Evolutionary conservation across 2,797 vertebrate genomes (phyloP).

Genomic region (Buphagus erythrorhynchus): DNA sequence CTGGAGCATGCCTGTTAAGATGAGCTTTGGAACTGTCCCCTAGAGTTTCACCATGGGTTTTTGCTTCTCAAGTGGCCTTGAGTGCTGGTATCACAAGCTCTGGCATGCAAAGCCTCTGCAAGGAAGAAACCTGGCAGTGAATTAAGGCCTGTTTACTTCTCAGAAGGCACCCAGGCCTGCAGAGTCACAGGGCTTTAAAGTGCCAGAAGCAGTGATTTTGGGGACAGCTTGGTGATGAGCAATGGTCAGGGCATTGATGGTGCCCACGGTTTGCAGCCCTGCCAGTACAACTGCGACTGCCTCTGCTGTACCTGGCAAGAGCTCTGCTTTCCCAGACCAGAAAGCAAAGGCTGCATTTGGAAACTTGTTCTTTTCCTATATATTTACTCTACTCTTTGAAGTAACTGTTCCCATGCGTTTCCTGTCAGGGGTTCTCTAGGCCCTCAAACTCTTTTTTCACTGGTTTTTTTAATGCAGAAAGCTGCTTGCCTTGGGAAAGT

Average conservation of each 20-base stretch:
- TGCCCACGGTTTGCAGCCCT: rapidly evolving
- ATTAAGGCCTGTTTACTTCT: not conserved
- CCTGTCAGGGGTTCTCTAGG: not conserved
- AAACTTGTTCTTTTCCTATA: not conserved
- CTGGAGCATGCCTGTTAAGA: not conserved
- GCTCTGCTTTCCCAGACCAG: not conserved
- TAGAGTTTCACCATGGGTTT: not conserved
- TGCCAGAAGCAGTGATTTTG: not conserved
- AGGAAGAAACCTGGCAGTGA: not conserved
- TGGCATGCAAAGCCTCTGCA: not conserved
- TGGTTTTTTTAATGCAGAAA: not conserved
- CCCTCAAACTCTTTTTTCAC: not conserved
- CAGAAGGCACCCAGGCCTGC: not conserved
- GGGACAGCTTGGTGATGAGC: not conserved
- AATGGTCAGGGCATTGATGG: rapidly evolving
- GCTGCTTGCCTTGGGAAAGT: conserved; percentile 6
- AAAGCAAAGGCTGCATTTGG: not conserved
- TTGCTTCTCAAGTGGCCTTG: not conserved
- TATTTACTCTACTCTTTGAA: not conserved
- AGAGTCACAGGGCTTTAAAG: not conserved
- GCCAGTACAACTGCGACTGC: rapidly evolving
- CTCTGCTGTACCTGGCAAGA: not conserved
- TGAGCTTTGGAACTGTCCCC: not conserved
- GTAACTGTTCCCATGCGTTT: not conserved
- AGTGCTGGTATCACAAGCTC: not conserved